These are phyloP conservation scores for Pan troglodytes DNA, from an alignment of 2,113 vertebrate genomes.

Conservation along the genomic window NHGRI_mPanTro3-v2.1_pri NC_072410.2:54760001-54760500, in stretches of 20 bases:
- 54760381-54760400: not conserved
- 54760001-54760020: not conserved
- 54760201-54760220: not conserved
- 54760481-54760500: not conserved
- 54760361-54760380: not conserved
- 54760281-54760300: not conserved
- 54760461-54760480: not conserved
- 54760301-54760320: not conserved
- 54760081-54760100: not conserved
- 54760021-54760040: not conserved
- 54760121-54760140: not conserved
- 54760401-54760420: not conserved
- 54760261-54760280: slow-evolving; percentile 1
- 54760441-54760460: not conserved
- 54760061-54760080: not conserved
- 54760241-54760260: not conserved
- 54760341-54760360: not conserved
- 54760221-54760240: not conserved
- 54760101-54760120: not conserved
- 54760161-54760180: not conserved
- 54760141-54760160: not conserved
- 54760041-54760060: not conserved
- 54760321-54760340: not conserved
- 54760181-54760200: not conserved
- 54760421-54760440: not conserved